These are phyloP conservation scores for Drosophila fungiperda DNA, from an alignment of 2,888 invertebrate genomes.

Conservation along the genomic window DNA sequence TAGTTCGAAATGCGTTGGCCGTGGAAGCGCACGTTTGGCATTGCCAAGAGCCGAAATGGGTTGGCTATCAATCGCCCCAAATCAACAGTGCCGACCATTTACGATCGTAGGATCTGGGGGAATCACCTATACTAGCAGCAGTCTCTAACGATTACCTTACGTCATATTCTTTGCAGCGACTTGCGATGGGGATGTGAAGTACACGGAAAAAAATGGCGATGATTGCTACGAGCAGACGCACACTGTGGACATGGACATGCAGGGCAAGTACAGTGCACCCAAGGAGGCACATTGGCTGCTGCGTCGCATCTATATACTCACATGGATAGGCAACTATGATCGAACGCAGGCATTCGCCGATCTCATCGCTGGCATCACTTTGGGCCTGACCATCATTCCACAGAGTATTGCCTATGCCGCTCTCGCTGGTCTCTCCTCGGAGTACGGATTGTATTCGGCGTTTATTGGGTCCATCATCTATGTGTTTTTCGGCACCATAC, in stretches of 20 bases:
- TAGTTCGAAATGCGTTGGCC: constrained; percentile 77
- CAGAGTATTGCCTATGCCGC: constrained; percentile 96
- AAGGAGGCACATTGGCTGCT: constrained; percentile 75
- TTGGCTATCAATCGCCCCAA: neutral
- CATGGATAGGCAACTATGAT: constrained; percentile 90
- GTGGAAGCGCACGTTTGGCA: constrained; percentile 70
- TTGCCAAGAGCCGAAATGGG: constrained; percentile 19
- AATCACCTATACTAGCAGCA: neutral
- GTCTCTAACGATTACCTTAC: neutral
- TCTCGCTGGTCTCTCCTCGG: constrained; percentile 93
- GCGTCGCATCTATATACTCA: constrained; percentile 86
- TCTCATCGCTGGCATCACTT: constrained; percentile 94
- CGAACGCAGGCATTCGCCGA: constrained; percentile 90
- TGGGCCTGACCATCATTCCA: constrained; percentile 96
- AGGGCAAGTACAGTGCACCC: constrained; percentile 68
- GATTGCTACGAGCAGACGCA: constrained; percentile 48
- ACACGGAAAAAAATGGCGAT: constrained; percentile 62
- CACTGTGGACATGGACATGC: constrained; percentile 64
- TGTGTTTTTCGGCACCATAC: constrained; percentile 93
- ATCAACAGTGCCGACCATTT: constrained; percentile 56
- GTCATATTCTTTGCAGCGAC: constrained; percentile 50
- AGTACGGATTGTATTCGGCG: constrained; percentile 96
- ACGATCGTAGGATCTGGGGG: constrained; percentile 61
- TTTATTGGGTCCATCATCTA: constrained; percentile 96
- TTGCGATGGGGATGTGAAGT: constrained; percentile 63